A percentile compares a stretch with the other conserved stretches of the same genome.
Conservation (phyloP, 1,140 invertebrate species). For the Lamellibrachia luymesi region DNA sequence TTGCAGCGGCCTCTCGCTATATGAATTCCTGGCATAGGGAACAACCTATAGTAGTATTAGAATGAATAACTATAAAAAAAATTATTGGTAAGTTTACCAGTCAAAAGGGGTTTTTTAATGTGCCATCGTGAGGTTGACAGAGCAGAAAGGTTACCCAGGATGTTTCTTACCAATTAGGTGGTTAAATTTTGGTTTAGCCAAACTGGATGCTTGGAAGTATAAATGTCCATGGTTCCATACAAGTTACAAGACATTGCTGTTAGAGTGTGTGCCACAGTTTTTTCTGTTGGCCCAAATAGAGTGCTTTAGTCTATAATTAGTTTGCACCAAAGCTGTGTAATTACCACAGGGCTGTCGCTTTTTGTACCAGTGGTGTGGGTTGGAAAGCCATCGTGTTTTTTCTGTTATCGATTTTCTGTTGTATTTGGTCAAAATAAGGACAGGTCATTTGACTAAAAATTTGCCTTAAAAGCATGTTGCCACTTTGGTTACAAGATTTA, state of each 20-base stretch:
- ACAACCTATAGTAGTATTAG: too few relatives aligned
- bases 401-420: not conserved
- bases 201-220: not conserved
- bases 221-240: not conserved
- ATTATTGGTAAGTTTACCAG: not conserved
- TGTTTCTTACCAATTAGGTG: not conserved
- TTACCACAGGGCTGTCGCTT: not conserved
- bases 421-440: not conserved
- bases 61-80: too few relatives aligned
- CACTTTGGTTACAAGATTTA: not conserved
- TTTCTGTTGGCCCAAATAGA: not conserved
- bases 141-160: not conserved
- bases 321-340: not conserved
- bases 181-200: not conserved
- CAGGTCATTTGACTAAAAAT: not conserved
- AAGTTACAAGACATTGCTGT: not conserved
- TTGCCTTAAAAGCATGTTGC: not conserved
- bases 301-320: not conserved
- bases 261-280: not conserved
- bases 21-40: too few relatives aligned
- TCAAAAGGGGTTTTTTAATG: not conserved
- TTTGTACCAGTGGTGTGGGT: not conserved
- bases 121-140: not conserved
- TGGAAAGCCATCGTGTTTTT: not conserved
- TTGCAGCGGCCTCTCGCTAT: too few relatives aligned